Conservation (phyloP, 2,888 invertebrate species). For the Drosophila rellima region DNA sequence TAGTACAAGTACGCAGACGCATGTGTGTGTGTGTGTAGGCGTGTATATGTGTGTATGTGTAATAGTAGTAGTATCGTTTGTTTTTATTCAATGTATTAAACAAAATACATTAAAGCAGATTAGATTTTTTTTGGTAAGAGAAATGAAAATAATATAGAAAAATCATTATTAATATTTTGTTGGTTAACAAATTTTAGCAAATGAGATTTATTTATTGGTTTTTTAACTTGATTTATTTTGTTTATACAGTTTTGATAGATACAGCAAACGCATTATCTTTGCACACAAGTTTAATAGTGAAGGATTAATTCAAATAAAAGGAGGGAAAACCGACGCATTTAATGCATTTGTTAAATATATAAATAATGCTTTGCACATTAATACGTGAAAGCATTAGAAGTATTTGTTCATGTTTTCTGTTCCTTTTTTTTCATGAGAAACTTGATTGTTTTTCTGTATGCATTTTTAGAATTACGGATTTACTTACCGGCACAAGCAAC, state of each 20-base stretch:
- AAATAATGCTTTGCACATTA: constrained; percentile 15
- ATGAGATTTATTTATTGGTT: constrained; percentile 44
- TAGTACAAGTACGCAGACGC: constrained; percentile 76
- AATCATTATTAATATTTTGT: constrained; percentile 66
- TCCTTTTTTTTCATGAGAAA: background rate
- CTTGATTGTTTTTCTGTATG: background rate
- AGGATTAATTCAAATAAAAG: constrained; percentile 34
- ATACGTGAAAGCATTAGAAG: constrained; percentile 23
- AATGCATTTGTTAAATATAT: constrained; percentile 2
- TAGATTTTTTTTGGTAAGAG: constrained; percentile 65
- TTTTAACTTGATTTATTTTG: constrained; percentile 37
- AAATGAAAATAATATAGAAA: constrained; percentile 68
- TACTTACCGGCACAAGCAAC: constrained; percentile 97
- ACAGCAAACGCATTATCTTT: constrained; percentile 40
- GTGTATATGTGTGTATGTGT: constrained; percentile 48
- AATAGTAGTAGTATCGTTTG: constrained; percentile 46
- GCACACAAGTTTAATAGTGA: constrained; percentile 39
- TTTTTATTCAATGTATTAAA: constrained; percentile 75
- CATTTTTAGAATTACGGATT: background rate
- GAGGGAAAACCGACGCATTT: constrained; percentile 14
- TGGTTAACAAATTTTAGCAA: constrained; percentile 71
- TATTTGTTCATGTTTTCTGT: constrained; percentile 13
- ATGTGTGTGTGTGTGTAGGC: constrained; percentile 42
- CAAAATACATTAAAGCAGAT: constrained; percentile 79
- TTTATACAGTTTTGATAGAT: constrained; percentile 49